Conservation (phyloP, 2,888 invertebrate species). For the Acanthosoma haemorrhoidale region DNA sequence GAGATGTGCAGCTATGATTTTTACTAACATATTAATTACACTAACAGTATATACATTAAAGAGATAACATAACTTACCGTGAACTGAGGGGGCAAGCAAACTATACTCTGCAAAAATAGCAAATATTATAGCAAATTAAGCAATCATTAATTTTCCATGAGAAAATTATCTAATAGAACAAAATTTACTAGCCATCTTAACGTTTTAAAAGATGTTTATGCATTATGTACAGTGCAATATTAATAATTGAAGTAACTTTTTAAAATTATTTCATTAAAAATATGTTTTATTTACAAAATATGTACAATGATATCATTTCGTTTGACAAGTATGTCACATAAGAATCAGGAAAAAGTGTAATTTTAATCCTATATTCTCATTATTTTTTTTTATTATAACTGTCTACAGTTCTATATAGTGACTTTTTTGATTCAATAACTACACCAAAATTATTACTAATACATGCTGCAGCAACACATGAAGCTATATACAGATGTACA, state of each 20-base stretch:
- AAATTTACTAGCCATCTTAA: not conserved
- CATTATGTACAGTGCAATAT: slow-evolving; percentile 5
- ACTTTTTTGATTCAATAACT: not conserved
- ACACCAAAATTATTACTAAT: not conserved
- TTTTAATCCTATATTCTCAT: too few species aligned
- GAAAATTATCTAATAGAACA: not conserved
- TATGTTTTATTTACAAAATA: not conserved
- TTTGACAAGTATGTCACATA: too few species aligned
- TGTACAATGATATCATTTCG: not conserved
- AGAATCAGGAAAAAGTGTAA: too few species aligned
- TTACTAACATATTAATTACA: too few species aligned
- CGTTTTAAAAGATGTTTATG: not conserved
- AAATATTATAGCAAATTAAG: slow-evolving; percentile 6
- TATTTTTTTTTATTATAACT: too few species aligned
- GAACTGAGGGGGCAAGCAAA: slow-evolving; percentile 71
- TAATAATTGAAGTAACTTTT: not conserved
- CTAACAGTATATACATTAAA: too few species aligned
- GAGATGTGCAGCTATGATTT: too few species aligned
- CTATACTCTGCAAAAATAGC: slow-evolving; percentile 60
- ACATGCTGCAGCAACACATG: not conserved
- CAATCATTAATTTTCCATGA: not conserved
- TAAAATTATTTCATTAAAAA: too few species aligned
- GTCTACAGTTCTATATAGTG: too few species aligned
- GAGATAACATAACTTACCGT: slow-evolving; percentile 58
- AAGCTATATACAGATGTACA: not conserved